Evolutionary conservation across 2,113 vertebrate species (phyloP).

Genomic region (Periophthalmus modestus): DNA sequence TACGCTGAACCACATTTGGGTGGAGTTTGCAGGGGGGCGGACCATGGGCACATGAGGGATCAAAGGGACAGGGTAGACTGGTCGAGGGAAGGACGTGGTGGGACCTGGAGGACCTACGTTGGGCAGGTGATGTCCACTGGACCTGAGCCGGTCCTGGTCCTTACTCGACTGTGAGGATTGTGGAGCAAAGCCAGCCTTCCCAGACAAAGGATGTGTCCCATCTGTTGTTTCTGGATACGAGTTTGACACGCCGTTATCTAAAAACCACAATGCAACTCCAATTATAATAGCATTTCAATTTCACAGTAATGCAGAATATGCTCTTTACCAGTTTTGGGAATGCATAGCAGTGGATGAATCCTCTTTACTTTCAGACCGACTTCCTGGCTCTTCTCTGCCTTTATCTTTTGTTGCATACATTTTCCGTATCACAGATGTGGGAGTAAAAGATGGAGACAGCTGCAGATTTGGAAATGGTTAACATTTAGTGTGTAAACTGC

Average conservation of each 20-base stretch:
- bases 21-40: conserved; percentile 88
- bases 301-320: neutral
- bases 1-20: conserved; percentile 92
- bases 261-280: neutral
- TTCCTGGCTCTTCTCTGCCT: conserved; percentile 85
- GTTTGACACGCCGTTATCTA: conserved; percentile 74
- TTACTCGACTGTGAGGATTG: conserved; percentile 79
- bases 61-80: conserved; percentile 91
- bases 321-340: conserved; percentile 83
- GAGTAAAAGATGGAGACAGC: conserved; percentile 97
- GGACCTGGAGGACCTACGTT: conserved; percentile 84
- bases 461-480: conserved; percentile 49
- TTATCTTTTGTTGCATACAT: conserved; percentile 99
- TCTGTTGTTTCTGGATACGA: conserved; percentile 78
- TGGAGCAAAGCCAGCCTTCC: conserved; percentile 67
- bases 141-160: conserved; percentile 87
- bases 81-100: conserved; percentile 86
- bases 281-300: neutral
- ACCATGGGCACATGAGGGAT: conserved; percentile 90
- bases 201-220: conserved; percentile 78
- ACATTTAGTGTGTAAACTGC: neutral
- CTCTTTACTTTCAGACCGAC: conserved; percentile 83
- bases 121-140: conserved; percentile 85
- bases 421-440: conserved; percentile 97
- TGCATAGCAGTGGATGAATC: conserved; percentile 65